Conservation (phyloP, 1,140 invertebrate genomes). For the Cyphomyrmex costatus region DNA sequence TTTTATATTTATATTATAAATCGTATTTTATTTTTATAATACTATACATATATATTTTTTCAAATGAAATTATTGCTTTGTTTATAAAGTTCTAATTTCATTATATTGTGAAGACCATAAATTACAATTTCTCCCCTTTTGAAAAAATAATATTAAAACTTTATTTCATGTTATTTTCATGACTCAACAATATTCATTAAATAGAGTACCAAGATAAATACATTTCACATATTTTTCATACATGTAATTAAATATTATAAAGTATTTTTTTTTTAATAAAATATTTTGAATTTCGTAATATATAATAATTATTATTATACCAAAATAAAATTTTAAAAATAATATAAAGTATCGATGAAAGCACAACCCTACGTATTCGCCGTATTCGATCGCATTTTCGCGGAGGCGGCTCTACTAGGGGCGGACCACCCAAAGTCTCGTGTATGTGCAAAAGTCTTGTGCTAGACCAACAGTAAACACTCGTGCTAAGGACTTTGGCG, state of each 20-base stretch:
- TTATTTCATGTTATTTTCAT: neutral
- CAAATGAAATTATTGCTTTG: neutral
- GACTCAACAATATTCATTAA: neutral
- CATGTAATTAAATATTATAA: neutral
- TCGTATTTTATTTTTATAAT: slow-evolving; percentile 5
- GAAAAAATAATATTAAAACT: neutral
- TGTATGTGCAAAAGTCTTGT: slow-evolving; percentile 34
- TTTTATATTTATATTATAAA: neutral
- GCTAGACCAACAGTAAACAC: slow-evolving; percentile 56
- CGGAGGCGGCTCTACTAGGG: slow-evolving; percentile 54
- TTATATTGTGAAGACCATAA: neutral
- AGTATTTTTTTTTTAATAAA: neutral
- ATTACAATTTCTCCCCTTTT: neutral
- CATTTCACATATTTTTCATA: neutral
- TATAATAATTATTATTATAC: neutral
- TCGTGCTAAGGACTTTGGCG: slow-evolving; percentile 36
- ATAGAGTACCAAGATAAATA: neutral
- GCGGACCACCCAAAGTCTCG: slow-evolving; percentile 35
- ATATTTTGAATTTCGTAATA: neutral
- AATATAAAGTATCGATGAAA: slow-evolving; percentile 4
- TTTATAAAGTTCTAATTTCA: neutral
- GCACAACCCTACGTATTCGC: slow-evolving; percentile 49
- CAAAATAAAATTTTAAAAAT: neutral
- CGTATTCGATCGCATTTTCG: slow-evolving; percentile 42
- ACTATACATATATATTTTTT: neutral